These are phyloP conservation scores for Drosophila formosana DNA, from an alignment of 2,888 invertebrate genomes.

Conservation along the genomic window DNA sequence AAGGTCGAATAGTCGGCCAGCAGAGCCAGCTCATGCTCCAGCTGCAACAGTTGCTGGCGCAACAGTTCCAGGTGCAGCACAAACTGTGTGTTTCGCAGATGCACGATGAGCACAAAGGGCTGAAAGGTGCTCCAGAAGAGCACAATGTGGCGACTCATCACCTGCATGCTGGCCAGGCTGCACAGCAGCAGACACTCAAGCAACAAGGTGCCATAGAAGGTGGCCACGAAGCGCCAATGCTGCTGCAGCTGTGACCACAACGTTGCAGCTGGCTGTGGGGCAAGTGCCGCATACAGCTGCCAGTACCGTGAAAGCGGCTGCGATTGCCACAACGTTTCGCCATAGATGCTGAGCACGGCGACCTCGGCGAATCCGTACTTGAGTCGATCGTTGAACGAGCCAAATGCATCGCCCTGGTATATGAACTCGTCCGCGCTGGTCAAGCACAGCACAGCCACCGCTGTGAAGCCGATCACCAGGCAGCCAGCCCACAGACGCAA, in stretches of 20 bases:
- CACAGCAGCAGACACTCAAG: constrained; percentile 37
- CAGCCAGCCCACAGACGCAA: constrained; percentile 59
- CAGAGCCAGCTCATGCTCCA: constrained; percentile 68
- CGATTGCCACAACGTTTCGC: constrained; percentile 58
- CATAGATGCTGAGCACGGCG: constrained; percentile 65
- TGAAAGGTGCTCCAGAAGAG: constrained; percentile 75
- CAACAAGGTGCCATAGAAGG: constrained; percentile 49
- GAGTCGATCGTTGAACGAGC: constrained; percentile 70
- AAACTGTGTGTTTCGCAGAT: constrained; percentile 74
- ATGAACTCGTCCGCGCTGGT: constrained; percentile 59
- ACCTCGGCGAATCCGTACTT: constrained; percentile 63
- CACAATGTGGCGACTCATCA: constrained; percentile 42
- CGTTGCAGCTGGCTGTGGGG: neutral
- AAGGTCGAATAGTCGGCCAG: constrained; percentile 75
- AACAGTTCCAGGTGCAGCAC: constrained; percentile 77
- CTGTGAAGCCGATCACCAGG: constrained; percentile 48
- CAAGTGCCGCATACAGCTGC: constrained; percentile 50
- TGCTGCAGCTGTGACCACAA: constrained; percentile 39
- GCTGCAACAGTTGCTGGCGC: constrained; percentile 67
- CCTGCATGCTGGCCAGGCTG: constrained; percentile 20
- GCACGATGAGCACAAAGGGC: constrained; percentile 60
- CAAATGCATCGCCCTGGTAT: constrained; percentile 62
- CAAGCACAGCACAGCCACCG: constrained; percentile 34
- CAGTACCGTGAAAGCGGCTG: constrained; percentile 60
- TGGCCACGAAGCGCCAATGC: constrained; percentile 57